Conservation (phyloP, 2,888 invertebrate species). For the Orchesellides sinensis region DNA sequence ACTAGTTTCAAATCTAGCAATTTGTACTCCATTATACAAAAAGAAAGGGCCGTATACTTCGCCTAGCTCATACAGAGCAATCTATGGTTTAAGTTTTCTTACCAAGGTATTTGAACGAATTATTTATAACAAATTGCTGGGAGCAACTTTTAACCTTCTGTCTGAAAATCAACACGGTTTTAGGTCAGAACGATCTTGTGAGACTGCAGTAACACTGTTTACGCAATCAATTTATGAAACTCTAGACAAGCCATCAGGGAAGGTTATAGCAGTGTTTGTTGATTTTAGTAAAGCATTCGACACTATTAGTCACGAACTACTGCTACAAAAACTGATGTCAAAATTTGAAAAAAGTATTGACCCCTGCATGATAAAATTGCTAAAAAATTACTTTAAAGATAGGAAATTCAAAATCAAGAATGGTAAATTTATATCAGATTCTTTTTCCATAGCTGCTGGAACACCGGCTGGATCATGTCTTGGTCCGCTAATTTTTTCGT, state of each 20-base stretch:
- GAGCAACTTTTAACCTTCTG: not conserved
- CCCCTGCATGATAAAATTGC: constrained; percentile 3
- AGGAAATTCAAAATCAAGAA: constrained; percentile 3
- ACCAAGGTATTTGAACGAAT: constrained; percentile 32
- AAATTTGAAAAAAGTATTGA: not conserved
- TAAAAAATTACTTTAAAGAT: not conserved
- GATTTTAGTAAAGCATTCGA: constrained; percentile 37
- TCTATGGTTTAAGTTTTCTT: not conserved
- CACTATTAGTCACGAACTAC: not conserved
- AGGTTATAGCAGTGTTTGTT: constrained; percentile 31
- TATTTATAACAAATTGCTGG: constrained; percentile 14
- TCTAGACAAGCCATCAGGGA: constrained; percentile 27
- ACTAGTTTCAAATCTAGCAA: not conserved
- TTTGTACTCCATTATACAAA: constrained; percentile 17
- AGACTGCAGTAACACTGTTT: constrained; percentile 23
- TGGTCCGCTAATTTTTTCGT: constrained; percentile 19
- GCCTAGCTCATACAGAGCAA: not conserved
- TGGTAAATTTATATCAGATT: constrained; percentile 4
- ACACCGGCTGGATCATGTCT: constrained; percentile 20
- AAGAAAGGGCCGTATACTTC: not conserved
- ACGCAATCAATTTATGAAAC: constrained; percentile 4
- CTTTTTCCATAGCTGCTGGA: not conserved
- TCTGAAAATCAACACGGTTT: constrained; percentile 1
- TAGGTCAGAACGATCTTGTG: not conserved
- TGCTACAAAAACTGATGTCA: not conserved